These are phyloP conservation scores for Propithecus coquereli DNA, from an alignment of 2,113 vertebrate species.

Conservation along the genomic window DNA sequence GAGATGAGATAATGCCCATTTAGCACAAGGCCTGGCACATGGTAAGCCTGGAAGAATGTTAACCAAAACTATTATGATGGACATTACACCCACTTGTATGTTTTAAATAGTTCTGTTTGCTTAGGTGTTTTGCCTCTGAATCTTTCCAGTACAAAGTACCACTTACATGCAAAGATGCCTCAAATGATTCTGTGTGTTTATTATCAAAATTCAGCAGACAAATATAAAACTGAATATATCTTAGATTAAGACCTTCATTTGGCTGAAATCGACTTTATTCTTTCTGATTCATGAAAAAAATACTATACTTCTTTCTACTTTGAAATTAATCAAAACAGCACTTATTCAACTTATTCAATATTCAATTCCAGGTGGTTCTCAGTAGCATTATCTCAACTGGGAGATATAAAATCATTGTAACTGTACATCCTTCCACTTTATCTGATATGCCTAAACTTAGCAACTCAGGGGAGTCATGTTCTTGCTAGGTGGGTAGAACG, in stretches of 20 bases:
- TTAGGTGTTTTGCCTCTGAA: not conserved
- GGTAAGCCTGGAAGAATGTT: not conserved
- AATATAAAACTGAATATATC: not conserved
- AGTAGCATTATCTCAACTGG: conserved; percentile 24
- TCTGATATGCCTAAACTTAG: not conserved
- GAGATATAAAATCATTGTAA: conserved; percentile 14
- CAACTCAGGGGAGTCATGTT: not conserved
- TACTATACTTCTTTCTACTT: not conserved
- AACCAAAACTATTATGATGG: not conserved
- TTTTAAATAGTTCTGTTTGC: not conserved
- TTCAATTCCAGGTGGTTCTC: not conserved
- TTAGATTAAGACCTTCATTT: conserved; percentile 32
- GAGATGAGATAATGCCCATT: not conserved
- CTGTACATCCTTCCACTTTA: not conserved
- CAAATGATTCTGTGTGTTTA: not conserved
- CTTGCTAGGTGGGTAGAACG: not conserved
- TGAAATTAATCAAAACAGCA: not conserved
- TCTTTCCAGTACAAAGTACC: not conserved
- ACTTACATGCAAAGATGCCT: not conserved
- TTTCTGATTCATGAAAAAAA: not conserved
- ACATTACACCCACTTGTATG: not conserved
- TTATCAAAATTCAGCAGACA: not conserved
- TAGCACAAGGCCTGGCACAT: not conserved
- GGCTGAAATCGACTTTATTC: not conserved
- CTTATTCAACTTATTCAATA: conserved; percentile 6